Base-by-base conservation (phyloP, 2,113 vertebrate genomes). In the Pristiophorus japonicus region DNA sequence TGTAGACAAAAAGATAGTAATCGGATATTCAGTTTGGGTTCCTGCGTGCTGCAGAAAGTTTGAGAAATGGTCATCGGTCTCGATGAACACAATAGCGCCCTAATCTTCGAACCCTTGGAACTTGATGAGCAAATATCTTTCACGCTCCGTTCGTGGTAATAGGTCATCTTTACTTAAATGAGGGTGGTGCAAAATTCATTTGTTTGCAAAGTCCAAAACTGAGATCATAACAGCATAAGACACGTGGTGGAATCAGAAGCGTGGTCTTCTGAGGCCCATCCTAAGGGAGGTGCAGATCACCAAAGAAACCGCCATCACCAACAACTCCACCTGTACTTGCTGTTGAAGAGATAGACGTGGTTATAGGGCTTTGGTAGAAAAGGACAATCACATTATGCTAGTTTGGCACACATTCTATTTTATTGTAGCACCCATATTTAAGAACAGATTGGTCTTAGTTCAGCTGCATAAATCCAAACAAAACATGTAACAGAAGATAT, bases 1-100 rank as follows among this genome's bases (percentile, higher is more conserved):
- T 95, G 75, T 22, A 14, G 94, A 95, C 96, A 95, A 96, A 0
- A 66, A 95, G 96, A 8, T n/a, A n/a, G n/a, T 12, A 67, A 45
- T 94, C 20, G 16, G 27, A 34, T 47, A 51, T 51, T 94, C 45
- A 16, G 65, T 47, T 94, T 47, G 42, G 30, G 42, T 94, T 24
- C 22, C 45, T 22, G 11, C 70, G 42, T 34, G 42, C 93, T 94
- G 38, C 14, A 1, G 45, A 94, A 47, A 38, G 47, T 34, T 67
- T 94, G 65, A 94, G 63, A 94, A 91, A 91, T 91, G 88, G 65
- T 10, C 24, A 34, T 91, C 65, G 27, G 45, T 94, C 73, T 70
- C 45, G 30, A 38, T 47, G 22, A 94, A 47, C 24, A 45, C 38
- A 47, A 73, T 14, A 30, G 24, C 1, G 12, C 20, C 30, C 11